Conservation (phyloP, 1,140 invertebrate species). For the Cryptotermes secundus region DNA sequence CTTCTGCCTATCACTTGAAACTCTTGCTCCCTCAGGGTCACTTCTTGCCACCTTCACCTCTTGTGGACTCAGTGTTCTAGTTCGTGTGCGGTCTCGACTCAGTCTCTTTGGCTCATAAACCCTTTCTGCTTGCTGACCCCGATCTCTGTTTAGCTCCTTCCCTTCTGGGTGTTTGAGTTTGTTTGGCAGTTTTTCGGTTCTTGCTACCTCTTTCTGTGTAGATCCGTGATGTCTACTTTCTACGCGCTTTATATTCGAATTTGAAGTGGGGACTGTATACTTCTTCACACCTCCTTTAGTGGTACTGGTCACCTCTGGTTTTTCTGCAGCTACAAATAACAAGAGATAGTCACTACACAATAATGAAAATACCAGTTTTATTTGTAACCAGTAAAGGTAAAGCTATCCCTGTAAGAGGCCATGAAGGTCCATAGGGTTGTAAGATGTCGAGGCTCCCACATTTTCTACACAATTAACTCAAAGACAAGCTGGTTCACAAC, state of each 20-base stretch:
- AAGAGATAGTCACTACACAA: too few species aligned
- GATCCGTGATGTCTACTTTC: not conserved
- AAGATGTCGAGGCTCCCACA: too few species aligned
- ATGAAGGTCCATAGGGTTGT: too few species aligned
- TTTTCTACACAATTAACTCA: too few species aligned
- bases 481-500: too few species aligned
- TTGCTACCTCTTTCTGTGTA: not conserved
- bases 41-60: constrained; percentile 43
- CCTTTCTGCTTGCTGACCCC: not conserved
- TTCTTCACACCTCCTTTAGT: not conserved
- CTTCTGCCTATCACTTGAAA: not conserved
- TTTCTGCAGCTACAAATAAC: not conserved
- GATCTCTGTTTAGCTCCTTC: too few species aligned
- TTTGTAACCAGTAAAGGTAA: too few species aligned
- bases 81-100: constrained; percentile 41
- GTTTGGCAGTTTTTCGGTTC: not conserved
- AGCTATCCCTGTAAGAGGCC: too few species aligned
- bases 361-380: too few species aligned
- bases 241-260: not conserved
- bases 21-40: constrained; percentile 5
- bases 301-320: not conserved
- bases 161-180: not conserved
- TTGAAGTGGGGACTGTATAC: too few species aligned
- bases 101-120: constrained; percentile 13
- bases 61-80: constrained; percentile 45